phyloP scores from a whole-genome alignment of 2,113 vertebrate genomes.

The Mugil cephalus region DNA sequence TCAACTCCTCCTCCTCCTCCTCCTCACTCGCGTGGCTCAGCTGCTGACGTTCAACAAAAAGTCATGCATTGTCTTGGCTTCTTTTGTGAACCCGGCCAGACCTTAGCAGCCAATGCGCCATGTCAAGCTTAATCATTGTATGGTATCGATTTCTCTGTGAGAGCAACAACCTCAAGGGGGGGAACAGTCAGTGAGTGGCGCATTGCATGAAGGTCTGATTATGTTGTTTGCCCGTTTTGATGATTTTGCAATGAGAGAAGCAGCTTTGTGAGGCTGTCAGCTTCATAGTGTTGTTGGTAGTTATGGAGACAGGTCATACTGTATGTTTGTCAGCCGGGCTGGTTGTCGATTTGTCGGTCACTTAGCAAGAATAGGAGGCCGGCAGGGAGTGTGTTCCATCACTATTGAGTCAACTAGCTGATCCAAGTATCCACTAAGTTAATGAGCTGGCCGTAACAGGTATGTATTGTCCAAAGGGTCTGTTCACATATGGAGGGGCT shows the following conservation, averaged over 20 bases:
- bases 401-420: conserved; percentile 36
- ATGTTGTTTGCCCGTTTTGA: conserved; percentile 35
- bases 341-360: conserved; percentile 50
- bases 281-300: conserved; percentile 16
- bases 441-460: too few species aligned
- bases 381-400: conserved; percentile 26
- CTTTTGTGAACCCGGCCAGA: conserved; percentile 58
- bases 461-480: too few species aligned
- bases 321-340: conserved; percentile 23
- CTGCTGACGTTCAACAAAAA: conserved; percentile 58
- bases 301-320: conserved; percentile 21
- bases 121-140: conserved; percentile 72
- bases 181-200: conserved; percentile 4
- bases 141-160: conserved; percentile 70
- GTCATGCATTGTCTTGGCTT: conserved; percentile 46
- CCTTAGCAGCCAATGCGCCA: conserved; percentile 45
- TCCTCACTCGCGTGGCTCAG: conserved; percentile 43
- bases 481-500: too few species aligned
- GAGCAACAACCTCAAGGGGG: conserved; percentile 58
- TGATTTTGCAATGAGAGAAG: conserved; percentile 14
- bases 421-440: conserved; percentile 12
- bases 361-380: conserved; percentile 30
- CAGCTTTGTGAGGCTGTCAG: conserved; percentile 1
- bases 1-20: conserved; percentile 53
- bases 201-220: conserved; percentile 17